phyloP scores from a whole-genome alignment of 2,113 vertebrate genomes.

The Entelurus aequoreus region DNA sequence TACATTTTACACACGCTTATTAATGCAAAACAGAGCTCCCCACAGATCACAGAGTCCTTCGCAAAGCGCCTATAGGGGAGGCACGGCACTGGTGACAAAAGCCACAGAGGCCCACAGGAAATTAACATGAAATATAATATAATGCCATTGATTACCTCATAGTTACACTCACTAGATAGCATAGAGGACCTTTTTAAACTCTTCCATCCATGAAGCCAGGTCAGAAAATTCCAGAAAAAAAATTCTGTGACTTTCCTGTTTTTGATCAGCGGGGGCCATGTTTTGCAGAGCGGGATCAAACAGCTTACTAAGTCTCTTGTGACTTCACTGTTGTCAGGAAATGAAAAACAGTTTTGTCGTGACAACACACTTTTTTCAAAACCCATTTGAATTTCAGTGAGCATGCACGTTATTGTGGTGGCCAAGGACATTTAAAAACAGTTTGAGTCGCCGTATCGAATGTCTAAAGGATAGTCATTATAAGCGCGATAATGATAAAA shows the following conservation, averaged over 20 bases:
- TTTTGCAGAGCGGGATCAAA: constrained; percentile 42
- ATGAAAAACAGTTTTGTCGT: constrained; percentile 16
- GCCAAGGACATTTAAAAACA: constrained; percentile 1
- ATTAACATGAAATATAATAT: not conserved
- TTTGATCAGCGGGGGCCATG: constrained; percentile 34
- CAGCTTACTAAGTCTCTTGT: constrained; percentile 12
- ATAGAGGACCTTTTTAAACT: constrained; percentile 18
- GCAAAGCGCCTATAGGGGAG: no score
- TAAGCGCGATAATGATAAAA: not conserved
- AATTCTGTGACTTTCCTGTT: constrained; percentile 22
- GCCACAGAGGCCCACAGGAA: not conserved
- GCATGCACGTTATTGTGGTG: constrained; percentile 31
- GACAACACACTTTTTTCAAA: constrained; percentile 7
- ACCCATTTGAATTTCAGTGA: constrained; percentile 22
- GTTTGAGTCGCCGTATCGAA: not conserved
- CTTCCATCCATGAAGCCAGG: constrained; percentile 17
- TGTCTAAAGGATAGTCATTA: not conserved
- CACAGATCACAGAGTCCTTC: no score
- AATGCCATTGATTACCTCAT: not conserved
- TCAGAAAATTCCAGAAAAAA: constrained; percentile 31
- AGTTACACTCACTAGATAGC: constrained; percentile 14
- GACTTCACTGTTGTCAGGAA: constrained; percentile 18
- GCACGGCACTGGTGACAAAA: not conserved
- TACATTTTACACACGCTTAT: no score
- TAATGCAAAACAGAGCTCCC: no score